Percentiles rank a stretch among this genome's conserved stretches.
Evolutionary conservation across 2,888 invertebrate species (phyloP).

Genomic region (Trichopria drosophilae): DNA sequence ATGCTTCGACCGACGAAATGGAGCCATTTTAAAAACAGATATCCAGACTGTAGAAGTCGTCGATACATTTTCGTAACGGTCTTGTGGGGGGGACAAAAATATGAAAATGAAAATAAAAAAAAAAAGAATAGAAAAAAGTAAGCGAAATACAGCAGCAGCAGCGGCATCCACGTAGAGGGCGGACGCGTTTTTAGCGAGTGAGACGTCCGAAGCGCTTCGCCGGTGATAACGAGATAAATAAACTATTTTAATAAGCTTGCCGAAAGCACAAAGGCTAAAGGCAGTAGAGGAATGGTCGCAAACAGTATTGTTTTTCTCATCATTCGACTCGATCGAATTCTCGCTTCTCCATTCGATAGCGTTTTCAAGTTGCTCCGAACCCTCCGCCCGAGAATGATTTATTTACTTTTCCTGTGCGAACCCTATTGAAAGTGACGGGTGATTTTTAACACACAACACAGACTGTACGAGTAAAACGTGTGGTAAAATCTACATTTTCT

Average conservation of each 20-base stretch:
- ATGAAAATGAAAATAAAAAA: background rate
- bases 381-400: no score
- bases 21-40: constrained; percentile 1
- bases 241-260: constrained; percentile 34
- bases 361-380: no score
- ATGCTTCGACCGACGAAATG: no score
- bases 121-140: constrained; percentile 3
- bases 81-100: background rate
- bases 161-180: background rate
- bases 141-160: constrained; percentile 3
- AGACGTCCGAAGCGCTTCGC: no score
- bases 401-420: no score
- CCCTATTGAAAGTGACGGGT: no score
- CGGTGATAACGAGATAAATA: no score
- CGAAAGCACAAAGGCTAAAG: constrained; percentile 25
- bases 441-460: no score
- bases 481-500: no score
- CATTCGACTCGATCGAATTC: background rate
- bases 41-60: background rate
- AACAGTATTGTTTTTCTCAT: constrained; percentile 28
- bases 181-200: no score
- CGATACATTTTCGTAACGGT: constrained; percentile 1
- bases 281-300: constrained; percentile 17
- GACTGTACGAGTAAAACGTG: no score
- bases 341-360: no score